Conservation (phyloP, 2,888 invertebrate species). For the Diarsia dahlii region DNA sequence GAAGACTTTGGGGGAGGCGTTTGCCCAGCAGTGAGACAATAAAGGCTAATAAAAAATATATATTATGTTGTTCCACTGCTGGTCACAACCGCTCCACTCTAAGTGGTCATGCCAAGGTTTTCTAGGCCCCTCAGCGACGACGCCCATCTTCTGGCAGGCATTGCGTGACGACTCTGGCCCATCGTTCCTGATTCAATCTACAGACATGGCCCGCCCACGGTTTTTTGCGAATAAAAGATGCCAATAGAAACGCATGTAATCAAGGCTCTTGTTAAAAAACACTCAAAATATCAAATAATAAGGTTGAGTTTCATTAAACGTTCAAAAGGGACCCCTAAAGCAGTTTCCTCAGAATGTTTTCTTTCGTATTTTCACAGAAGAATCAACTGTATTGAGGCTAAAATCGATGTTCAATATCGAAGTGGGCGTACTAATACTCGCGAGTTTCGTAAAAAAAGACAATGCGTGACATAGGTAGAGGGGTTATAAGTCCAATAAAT, state of each 20-base stretch:
- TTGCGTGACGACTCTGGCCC: no score
- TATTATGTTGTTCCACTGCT: no score
- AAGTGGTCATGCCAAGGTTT: no score
- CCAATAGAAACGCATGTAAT: neutral
- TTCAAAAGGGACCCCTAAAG: no score
- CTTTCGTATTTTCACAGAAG: neutral
- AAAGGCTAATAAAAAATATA: no score
- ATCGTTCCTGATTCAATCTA: no score
- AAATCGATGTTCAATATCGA: conserved; percentile 28
- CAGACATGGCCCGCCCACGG: neutral
- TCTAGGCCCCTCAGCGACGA: no score
- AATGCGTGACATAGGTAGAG: conserved; percentile 12
- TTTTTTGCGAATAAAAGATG: neutral
- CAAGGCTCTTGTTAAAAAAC: neutral
- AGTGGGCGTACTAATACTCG: neutral
- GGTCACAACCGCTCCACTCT: no score
- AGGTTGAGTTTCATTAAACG: neutral
- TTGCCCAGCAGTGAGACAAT: no score
- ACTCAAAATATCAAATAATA: neutral
- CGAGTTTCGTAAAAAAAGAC: neutral
- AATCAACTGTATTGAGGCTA: neutral
- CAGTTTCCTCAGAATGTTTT: neutral
- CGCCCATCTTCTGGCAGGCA: no score
- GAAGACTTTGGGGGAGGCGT: no score
- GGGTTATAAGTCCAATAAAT: conserved; percentile 19